Evolutionary conservation across 1,140 invertebrate genomes (phyloP).

Genomic region (Eupristina koningsbergeri): DNA sequence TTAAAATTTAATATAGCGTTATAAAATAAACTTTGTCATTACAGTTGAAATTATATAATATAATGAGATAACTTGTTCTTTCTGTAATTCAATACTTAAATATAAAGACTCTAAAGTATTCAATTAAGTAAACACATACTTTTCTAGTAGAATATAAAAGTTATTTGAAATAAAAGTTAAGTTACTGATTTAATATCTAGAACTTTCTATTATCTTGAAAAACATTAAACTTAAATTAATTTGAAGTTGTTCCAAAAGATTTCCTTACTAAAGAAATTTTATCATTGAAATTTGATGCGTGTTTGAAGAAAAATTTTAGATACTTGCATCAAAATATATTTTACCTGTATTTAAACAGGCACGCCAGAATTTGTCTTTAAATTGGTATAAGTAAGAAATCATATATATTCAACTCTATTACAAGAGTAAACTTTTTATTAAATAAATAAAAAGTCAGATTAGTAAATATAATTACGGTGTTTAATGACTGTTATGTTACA

Average conservation of each 20-base stretch:
- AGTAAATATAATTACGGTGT: too few species aligned
- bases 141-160: background rate
- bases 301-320: background rate
- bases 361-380: background rate
- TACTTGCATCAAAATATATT: background rate
- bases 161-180: background rate
- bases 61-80: background rate
- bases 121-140: background rate
- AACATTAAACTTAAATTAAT: background rate
- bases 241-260: slow-evolving; percentile 9
- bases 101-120: background rate
- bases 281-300: background rate
- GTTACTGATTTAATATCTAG: background rate
- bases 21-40: background rate
- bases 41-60: background rate
- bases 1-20: background rate
- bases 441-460: background rate
- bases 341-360: background rate
- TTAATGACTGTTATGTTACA: too few species aligned
- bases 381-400: background rate
- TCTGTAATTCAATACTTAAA: background rate
- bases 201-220: slow-evolving; percentile 3
- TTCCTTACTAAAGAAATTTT: slow-evolving; percentile 16
- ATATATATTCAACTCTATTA: background rate
- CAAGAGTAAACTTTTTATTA: background rate